Evolutionary conservation across 2,113 vertebrate species (phyloP).

Genomic region (Henicopernis longicauda): DNA sequence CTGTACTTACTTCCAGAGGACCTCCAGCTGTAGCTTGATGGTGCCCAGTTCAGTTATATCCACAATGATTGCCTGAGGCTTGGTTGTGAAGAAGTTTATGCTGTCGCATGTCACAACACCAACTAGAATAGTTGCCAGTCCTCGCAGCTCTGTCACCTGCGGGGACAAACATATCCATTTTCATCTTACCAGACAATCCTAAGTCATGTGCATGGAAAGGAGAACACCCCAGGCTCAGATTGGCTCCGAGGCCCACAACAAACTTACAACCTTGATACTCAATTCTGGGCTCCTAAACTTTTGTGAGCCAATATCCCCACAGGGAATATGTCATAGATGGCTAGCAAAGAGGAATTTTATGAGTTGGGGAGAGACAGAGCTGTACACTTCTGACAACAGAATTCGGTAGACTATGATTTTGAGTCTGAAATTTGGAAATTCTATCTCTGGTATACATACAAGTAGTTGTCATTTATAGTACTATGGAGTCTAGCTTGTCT

Average conservation of each 20-base stretch:
- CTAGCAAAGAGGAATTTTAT: background rate
- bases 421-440: background rate
- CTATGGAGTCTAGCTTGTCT: too few relatives aligned
- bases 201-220: fast-evolving
- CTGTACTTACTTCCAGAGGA: conserved; percentile 89
- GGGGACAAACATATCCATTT: background rate
- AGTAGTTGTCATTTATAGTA: background rate
- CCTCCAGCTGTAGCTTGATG: conserved; percentile 93
- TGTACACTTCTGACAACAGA: background rate
- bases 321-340: fast-evolving
- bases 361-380: background rate
- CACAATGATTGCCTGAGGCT: conserved; percentile 86
- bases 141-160: conserved; percentile 90
- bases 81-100: conserved; percentile 84
- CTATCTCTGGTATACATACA: background rate
- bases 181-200: background rate
- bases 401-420: background rate
- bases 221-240: background rate
- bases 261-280: background rate
- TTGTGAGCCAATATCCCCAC: background rate
- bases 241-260: background rate
- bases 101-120: conserved; percentile 87
- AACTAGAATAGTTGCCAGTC: conserved; percentile 85
- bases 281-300: background rate
- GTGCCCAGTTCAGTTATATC: conserved; percentile 95